Base-by-base conservation (phyloP, 2,797 vertebrate genomes). In the Fistularia commersonii region DNA sequence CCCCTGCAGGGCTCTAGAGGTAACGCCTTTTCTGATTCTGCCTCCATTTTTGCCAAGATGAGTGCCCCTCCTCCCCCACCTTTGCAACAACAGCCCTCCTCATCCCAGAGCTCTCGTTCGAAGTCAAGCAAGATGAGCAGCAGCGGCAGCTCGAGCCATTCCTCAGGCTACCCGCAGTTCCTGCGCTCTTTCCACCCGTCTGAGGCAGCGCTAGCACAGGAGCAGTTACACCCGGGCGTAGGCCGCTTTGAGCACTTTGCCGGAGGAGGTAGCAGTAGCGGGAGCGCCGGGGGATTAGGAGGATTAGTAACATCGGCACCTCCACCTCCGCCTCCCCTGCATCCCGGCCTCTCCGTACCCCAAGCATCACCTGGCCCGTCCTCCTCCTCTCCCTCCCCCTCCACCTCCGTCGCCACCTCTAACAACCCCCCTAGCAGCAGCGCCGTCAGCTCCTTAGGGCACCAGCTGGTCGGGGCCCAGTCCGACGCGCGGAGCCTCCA, bases 11-110 rank as follows among this genome's bases (percentile, higher is more conserved):
- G 89, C 84, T 86, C 91, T 67, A 90, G 91, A 90, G 86, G 87
- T 87, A 92, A 91, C 86, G 88, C 90, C 75, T 92, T 92, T 88
- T 90, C 90, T 67, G 90, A 92, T 89, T 92, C 90, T 78, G 79
- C 90, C 77, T 91, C 91, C 68, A 90, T 92, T 87, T 92, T 92
- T 88, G 87, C 89, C 84, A 92, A 92, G 86, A 92, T 92, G 91
- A 92, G 90, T 82, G 90, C 90, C 76, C 91, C 91, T 80, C 91
- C 91, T 80, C 91, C 90, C 49, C 90, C 91, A 74, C 90, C 91
- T 74, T 85, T 91, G 80, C 91, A 90, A 76, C 91, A 91, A 72
- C 90, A 90, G 74, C 86, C 90, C 69, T 90, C 91, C 74, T 92
- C 91, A 52, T 89, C 90, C 66, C 91, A 92, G 73, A 88, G 84